Percentiles rank a stretch among this genome's conserved stretches.
Conservation (phyloP, 2,888 invertebrate genomes). For the Nymphalis polychloros region DNA sequence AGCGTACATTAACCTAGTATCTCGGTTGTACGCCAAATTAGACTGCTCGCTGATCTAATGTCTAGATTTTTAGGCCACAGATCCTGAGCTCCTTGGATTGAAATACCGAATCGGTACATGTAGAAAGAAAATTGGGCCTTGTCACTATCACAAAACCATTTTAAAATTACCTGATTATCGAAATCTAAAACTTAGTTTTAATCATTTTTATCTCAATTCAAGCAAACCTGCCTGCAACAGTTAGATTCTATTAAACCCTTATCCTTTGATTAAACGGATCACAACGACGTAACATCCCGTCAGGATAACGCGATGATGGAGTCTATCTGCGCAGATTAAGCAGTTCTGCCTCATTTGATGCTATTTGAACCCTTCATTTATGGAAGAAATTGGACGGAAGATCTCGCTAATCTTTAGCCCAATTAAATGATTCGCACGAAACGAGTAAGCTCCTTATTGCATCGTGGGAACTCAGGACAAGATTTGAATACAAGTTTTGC, state of each 20-base stretch:
- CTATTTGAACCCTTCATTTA: constrained; percentile 19
- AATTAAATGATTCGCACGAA: background rate
- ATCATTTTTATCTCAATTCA: background rate
- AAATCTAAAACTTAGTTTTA: background rate
- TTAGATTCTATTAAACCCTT: background rate
- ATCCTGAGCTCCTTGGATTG: too few species aligned
- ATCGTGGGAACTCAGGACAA: too few species aligned
- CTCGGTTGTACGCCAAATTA: too few species aligned
- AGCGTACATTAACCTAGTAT: too few species aligned
- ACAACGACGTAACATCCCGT: constrained; percentile 20
- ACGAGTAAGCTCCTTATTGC: background rate
- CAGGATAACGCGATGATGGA: constrained; percentile 21
- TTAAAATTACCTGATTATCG: too few species aligned
- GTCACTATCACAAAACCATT: too few species aligned
- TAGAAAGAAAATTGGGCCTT: too few species aligned
- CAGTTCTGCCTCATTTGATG: constrained; percentile 12
- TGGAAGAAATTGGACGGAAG: constrained; percentile 18
- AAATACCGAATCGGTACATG: too few species aligned
- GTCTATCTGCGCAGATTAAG: constrained; percentile 23
- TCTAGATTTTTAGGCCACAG: too few species aligned
- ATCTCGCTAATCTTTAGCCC: constrained; percentile 1
- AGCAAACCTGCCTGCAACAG: background rate
- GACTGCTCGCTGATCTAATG: too few species aligned
- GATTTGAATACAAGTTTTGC: too few species aligned
- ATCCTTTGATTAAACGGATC: constrained; percentile 11